These are phyloP conservation scores for Chaetodon trifasciatus DNA, from an alignment of 2,797 vertebrate species.

Conservation along the genomic window DNA sequence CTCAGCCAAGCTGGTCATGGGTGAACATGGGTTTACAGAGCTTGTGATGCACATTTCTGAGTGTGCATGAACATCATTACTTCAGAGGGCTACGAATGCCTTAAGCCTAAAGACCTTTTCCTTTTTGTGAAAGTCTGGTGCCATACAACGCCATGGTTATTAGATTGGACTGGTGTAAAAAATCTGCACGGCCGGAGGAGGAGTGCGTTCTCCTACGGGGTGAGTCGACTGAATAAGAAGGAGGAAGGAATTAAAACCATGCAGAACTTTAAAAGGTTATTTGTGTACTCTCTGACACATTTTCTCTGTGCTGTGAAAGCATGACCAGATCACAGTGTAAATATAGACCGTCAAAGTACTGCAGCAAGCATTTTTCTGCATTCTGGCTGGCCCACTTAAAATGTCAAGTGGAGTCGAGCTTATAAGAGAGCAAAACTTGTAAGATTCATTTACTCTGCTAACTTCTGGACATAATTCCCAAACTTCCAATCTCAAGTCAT, in stretches of 20 bases:
- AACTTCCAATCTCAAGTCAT: conserved; percentile 33
- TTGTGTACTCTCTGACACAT: neutral
- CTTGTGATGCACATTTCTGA: neutral
- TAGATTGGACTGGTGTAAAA: conserved; percentile 24
- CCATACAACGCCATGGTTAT: conserved; percentile 33
- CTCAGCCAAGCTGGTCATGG: neutral
- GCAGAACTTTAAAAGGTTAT: conserved; percentile 19
- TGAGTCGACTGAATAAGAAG: conserved; percentile 16
- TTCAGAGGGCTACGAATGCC: conserved; percentile 28
- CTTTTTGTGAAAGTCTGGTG: conserved; percentile 27
- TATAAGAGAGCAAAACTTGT: conserved; percentile 9
- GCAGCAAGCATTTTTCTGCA: conserved; percentile 9
- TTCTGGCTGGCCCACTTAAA: conserved; percentile 56
- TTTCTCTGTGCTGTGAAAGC: conserved; percentile 19
- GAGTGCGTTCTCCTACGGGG: conserved; percentile 37
- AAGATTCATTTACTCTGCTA: conserved; percentile 37
- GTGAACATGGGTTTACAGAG: neutral
- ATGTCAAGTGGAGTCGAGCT: conserved; percentile 25
- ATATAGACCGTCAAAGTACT: conserved; percentile 24
- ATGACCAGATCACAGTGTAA: conserved; percentile 25
- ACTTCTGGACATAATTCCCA: conserved; percentile 41
- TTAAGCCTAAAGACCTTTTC: conserved; percentile 14
- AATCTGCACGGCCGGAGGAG: conserved; percentile 7
- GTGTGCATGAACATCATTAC: conserved; percentile 25
- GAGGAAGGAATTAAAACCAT: conserved; percentile 29